A percentile compares a stretch with the other conserved stretches of the same genome.
phyloP scores from a whole-genome alignment of 2,888 invertebrate genomes.

The Ectemnius lituratus region DNA sequence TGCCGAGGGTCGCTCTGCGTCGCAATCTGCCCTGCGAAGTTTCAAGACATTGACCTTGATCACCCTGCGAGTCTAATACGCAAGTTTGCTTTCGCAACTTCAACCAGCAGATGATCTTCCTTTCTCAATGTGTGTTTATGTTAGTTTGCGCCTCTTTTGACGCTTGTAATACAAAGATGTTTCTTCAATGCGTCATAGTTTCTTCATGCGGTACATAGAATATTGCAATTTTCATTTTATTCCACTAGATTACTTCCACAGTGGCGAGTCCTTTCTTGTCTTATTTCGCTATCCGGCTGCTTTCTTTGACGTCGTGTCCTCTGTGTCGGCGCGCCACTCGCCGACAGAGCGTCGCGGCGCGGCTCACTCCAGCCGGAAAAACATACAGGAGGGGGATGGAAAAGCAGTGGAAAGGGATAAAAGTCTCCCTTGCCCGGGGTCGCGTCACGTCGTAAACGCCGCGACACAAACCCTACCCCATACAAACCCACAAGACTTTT shows the following conservation, averaged over 20 bases:
- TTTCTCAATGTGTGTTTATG: background rate
- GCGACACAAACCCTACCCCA: conserved; percentile 25
- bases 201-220: background rate
- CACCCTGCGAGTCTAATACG: background rate
- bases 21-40: conserved; percentile 12
- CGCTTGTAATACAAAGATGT: background rate
- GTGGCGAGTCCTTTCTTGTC: conserved; percentile 22
- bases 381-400: conserved; percentile 33
- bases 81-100: background rate
- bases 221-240: conserved; percentile 11
- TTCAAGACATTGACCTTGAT: conserved; percentile 21
- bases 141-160: background rate
- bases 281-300: conserved; percentile 20
- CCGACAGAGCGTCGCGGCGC: background rate
- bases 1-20: conserved; percentile 30
- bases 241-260: conserved; percentile 12
- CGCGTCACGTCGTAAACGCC: conserved; percentile 45
- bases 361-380: conserved; percentile 22
- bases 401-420: conserved; percentile 30
- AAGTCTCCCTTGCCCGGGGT: conserved; percentile 30
- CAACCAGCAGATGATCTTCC: background rate
- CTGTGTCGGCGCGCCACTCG: conserved; percentile 3
- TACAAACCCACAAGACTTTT: conserved; percentile 25
- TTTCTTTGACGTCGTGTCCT: conserved; percentile 32
- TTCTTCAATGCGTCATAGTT: background rate